Conservation (phyloP, 2,797 vertebrate genomes). For the Garrulus glandarius region DNA sequence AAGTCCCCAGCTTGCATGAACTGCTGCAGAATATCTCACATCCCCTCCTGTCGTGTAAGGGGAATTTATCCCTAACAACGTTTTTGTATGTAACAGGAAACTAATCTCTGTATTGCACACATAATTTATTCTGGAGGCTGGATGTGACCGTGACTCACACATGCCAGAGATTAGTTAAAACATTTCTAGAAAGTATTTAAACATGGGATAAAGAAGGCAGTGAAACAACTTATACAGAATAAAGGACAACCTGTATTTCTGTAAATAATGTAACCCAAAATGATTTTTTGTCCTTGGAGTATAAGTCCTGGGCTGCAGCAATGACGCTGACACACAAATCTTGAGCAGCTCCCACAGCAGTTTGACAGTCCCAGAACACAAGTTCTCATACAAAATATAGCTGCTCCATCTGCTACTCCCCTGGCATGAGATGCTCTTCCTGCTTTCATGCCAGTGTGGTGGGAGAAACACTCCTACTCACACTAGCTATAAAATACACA, state of each 20-base stretch:
- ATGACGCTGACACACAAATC: neutral
- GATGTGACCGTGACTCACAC: neutral
- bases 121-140: neutral
- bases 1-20: neutral
- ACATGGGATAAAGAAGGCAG: neutral
- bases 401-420: constrained; percentile 2
- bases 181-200: neutral
- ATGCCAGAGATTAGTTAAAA: neutral
- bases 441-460: neutral
- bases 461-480: constrained; percentile 19
- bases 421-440: neutral
- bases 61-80: neutral
- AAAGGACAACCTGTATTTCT: neutral
- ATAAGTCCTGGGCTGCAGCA: neutral
- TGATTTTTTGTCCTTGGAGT: neutral
- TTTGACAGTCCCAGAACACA: neutral
- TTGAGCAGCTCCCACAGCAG: neutral
- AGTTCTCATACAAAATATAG: neutral
- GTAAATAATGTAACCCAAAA: neutral
- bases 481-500: neutral
- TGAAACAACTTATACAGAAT: neutral
- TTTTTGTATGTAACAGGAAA: neutral
- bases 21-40: neutral
- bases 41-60: neutral
- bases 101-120: neutral